Evolutionary conservation across 2,797 vertebrate species (phyloP).

Genomic region (Neosilurus hyrtlii): DNA sequence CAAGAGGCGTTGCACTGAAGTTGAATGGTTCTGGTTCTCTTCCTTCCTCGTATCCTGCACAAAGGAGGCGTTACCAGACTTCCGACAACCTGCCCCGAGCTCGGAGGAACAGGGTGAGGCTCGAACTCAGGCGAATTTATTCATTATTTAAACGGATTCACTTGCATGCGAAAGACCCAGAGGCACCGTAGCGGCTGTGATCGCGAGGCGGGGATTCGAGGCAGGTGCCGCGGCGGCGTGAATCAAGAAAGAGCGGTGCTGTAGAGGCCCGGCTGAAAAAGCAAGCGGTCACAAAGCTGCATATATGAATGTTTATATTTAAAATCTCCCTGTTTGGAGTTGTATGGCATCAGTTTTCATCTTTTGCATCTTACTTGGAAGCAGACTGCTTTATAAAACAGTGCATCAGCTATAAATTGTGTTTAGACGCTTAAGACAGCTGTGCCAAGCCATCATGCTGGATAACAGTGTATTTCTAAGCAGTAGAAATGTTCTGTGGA

Average conservation of each 20-base stretch:
- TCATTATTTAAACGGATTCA: slow-evolving; percentile 23
- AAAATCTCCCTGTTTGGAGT: neutral
- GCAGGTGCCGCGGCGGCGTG: slow-evolving; percentile 53
- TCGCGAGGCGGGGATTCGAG: slow-evolving; percentile 45
- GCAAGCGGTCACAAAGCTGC: neutral
- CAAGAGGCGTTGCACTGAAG: neutral
- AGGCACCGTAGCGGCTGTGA: too few species aligned
- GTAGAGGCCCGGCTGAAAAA: slow-evolving; percentile 55
- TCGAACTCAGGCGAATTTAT: neutral
- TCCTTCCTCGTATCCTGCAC: neutral
- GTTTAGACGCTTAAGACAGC: neutral
- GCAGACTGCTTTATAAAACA: neutral
- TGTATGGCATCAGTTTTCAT: too few species aligned
- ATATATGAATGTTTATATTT: too few species aligned
- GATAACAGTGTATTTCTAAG: neutral
- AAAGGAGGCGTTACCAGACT: slow-evolving; percentile 36
- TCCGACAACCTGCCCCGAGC: slow-evolving; percentile 16
- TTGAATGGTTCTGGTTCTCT: too few species aligned
- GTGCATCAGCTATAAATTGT: neutral
- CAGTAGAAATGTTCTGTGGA: neutral
- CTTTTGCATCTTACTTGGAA: neutral
- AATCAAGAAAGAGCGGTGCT: slow-evolving; percentile 63
- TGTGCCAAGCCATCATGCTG: neutral
- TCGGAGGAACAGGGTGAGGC: slow-evolving; percentile 18
- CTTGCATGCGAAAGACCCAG: neutral